Conservation (phyloP, 2,888 invertebrate species). For the Resseliella maxima region DNA sequence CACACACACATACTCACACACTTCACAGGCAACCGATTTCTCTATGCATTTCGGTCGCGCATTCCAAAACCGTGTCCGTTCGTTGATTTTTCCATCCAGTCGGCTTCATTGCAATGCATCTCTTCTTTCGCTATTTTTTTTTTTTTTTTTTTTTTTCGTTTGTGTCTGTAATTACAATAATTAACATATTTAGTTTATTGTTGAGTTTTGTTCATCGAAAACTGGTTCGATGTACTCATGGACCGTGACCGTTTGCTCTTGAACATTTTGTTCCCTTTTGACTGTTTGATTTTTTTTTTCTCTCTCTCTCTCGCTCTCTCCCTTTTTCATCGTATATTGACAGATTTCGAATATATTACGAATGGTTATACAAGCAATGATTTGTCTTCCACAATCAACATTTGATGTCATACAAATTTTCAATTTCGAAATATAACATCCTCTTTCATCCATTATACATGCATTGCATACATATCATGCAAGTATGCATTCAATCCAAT, state of each 20-base stretch:
- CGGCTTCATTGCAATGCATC: background rate
- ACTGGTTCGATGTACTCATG: background rate
- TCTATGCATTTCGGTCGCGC: background rate
- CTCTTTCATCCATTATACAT: too few species aligned
- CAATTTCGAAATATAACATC: too few species aligned
- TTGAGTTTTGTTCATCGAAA: background rate
- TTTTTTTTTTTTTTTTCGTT: background rate
- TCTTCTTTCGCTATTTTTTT: background rate
- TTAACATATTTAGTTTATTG: constrained; percentile 44
- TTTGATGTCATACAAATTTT: too few species aligned
- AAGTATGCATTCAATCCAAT: too few species aligned
- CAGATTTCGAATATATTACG: too few species aligned
- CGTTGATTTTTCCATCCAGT: constrained; percentile 1
- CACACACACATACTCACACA: background rate
- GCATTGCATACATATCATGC: too few species aligned
- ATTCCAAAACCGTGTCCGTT: background rate
- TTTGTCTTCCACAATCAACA: too few species aligned
- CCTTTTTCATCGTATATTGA: background rate
- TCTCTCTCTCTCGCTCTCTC: background rate
- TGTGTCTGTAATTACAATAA: constrained; percentile 13
- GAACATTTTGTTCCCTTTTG: background rate
- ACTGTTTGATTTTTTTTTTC: background rate
- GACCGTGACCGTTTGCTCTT: background rate
- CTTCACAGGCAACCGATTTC: background rate
- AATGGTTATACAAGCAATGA: too few species aligned